These are phyloP conservation scores for Chironex yamaguchii DNA, from an alignment of 30 jellyfish, hydroid and myxozoan genomes.

Conservation along the genomic window DNA sequence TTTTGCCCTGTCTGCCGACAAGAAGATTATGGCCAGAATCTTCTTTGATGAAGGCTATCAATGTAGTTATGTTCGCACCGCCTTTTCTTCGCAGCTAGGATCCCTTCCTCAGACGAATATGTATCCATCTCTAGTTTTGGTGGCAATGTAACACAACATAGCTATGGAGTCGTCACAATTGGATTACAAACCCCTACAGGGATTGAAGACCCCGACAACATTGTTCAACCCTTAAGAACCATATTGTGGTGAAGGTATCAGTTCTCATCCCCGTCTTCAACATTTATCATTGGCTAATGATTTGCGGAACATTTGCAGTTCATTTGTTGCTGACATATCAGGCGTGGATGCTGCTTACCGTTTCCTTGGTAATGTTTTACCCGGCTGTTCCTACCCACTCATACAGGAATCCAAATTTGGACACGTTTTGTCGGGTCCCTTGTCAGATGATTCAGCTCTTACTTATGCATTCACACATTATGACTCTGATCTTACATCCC, in stretches of 20 bases:
- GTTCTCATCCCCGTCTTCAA: conserved; percentile 51
- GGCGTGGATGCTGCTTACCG: conserved; percentile 64
- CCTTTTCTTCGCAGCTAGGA: conserved; percentile 13
- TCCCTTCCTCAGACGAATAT: conserved; percentile 37
- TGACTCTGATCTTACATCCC: too few relatives aligned
- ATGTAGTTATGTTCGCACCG: conserved; percentile 21
- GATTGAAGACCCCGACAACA: conserved; percentile 17
- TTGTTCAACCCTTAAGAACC: conserved; percentile 37
- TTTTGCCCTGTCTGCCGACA: conserved; percentile 1
- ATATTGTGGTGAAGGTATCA: neutral
- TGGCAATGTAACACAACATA: conserved; percentile 18
- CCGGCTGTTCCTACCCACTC: neutral
- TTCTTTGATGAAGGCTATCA: conserved; percentile 9
- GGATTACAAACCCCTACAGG: conserved; percentile 62
- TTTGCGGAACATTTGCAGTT: neutral
- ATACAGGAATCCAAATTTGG: conserved; percentile 52
- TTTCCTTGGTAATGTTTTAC: conserved; percentile 16
- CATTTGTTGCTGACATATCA: conserved; percentile 26
- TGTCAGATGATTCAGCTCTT: neutral
- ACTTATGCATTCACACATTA: neutral
- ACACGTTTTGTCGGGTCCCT: conserved; percentile 39
- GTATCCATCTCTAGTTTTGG: conserved; percentile 55
- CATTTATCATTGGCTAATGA: conserved; percentile 25
- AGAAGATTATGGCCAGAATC: conserved; percentile 6
- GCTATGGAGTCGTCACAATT: conserved; percentile 31